Evolutionary conservation across 2,113 vertebrate species (phyloP).

Genomic region (Seriola rivoliana): DNA sequence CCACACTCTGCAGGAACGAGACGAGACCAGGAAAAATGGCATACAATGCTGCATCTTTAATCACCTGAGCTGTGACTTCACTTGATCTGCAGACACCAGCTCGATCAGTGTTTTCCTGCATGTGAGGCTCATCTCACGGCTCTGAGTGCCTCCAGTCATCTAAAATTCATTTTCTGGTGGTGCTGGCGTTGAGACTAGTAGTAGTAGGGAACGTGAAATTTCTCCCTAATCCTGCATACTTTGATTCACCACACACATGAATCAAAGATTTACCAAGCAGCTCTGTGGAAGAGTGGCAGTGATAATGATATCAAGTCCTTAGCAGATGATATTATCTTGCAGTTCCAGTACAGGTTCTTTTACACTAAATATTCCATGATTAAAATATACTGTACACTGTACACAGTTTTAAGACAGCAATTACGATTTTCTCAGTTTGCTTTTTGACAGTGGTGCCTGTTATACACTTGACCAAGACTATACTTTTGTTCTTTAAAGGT

Average conservation of each 20-base stretch:
- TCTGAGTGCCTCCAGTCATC: conserved; percentile 67
- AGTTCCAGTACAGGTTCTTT: conserved; percentile 2
- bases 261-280: conserved; percentile 56
- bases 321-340: conserved; percentile 29
- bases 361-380: conserved; percentile 7
- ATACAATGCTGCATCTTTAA: conserved; percentile 81
- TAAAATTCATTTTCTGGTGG: conserved; percentile 72
- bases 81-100: conserved; percentile 79
- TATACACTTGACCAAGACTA: not conserved
- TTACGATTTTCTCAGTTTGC: not conserved
- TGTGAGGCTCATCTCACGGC: conserved; percentile 55
- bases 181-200: conserved; percentile 51
- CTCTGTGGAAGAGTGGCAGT: conserved; percentile 4
- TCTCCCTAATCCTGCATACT: conserved; percentile 42
- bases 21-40: conserved; percentile 67
- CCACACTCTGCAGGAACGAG: conserved; percentile 70
- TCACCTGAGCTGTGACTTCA: conserved; percentile 77
- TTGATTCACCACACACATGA: conserved; percentile 54
- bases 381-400: not conserved
- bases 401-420: not conserved
- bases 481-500: not conserved
- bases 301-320: conserved; percentile 22
- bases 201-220: conserved; percentile 48
- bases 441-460: not conserved
- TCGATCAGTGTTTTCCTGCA: conserved; percentile 73